Evolutionary conservation across 2,888 invertebrate species (phyloP).

Genomic region (Phortica magna): DNA sequence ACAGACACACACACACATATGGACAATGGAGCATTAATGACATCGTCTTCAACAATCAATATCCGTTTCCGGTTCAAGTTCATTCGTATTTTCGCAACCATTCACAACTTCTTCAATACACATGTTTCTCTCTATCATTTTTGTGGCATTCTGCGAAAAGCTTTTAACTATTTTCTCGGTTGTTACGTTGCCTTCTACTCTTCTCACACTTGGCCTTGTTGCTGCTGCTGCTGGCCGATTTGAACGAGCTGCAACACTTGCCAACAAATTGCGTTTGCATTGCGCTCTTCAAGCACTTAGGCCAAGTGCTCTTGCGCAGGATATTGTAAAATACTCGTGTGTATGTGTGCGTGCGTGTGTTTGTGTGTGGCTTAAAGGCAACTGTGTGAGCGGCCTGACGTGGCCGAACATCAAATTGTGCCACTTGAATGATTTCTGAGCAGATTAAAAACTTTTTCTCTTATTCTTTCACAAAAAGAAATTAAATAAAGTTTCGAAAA

Average conservation of each 20-base stretch:
- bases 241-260: not conserved
- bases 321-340: constrained; percentile 25
- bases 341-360: constrained; percentile 20
- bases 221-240: constrained; percentile 24
- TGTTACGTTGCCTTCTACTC: constrained; percentile 28
- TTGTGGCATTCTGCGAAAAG: constrained; percentile 49
- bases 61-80: constrained; percentile 74
- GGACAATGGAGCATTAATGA: constrained; percentile 69
- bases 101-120: constrained; percentile 13
- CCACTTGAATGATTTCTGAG: constrained; percentile 58
- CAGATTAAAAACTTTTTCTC: constrained; percentile 50
- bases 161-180: constrained; percentile 67
- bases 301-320: constrained; percentile 53
- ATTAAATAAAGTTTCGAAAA: not conserved
- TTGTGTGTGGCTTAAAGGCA: constrained; percentile 1
- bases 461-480: constrained; percentile 32
- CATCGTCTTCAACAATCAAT: constrained; percentile 74
- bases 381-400: constrained; percentile 16
- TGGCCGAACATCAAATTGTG: constrained; percentile 55
- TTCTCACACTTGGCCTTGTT: constrained; percentile 18
- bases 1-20: constrained; percentile 36
- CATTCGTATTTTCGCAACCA: constrained; percentile 46
- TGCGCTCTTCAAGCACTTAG: constrained; percentile 46
- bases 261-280: constrained; percentile 63
- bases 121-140: constrained; percentile 37